Percentiles rank a stretch among this genome's conserved stretches.
phyloP scores from a whole-genome alignment of 2,888 invertebrate species.

The Drosophila meridiana region DNA sequence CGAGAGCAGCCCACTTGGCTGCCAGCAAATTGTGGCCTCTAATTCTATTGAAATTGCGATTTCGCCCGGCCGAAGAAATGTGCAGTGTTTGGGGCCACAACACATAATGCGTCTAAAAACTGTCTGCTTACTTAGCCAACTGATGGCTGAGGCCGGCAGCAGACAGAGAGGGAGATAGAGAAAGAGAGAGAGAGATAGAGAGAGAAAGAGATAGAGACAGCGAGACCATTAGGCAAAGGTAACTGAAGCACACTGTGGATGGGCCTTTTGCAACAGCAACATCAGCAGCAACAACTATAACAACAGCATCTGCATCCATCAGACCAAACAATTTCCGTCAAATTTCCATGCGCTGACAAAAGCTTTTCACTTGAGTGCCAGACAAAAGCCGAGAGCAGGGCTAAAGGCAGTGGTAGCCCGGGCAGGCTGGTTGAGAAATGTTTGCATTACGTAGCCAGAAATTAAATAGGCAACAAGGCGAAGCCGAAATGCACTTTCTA shows the following conservation, averaged over 20 bases:
- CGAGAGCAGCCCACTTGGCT: background rate
- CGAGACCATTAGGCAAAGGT: conserved; percentile 59
- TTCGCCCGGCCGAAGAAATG: conserved; percentile 51
- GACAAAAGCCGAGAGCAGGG: conserved; percentile 64
- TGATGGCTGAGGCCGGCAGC: conserved; percentile 18
- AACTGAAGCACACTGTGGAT: conserved; percentile 22
- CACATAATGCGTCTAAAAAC: conserved; percentile 57
- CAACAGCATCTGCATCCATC: conserved; percentile 72
- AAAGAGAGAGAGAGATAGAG: background rate
- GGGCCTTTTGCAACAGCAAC: conserved; percentile 6
- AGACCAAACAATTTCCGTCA: conserved; percentile 80
- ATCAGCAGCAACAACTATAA: conserved; percentile 11
- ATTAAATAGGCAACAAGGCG: conserved; percentile 3
- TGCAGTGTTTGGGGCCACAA: conserved; percentile 41
- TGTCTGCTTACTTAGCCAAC: conserved; percentile 70
- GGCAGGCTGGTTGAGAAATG: conserved; percentile 23
- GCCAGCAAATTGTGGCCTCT: conserved; percentile 56
- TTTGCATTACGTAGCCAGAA: conserved; percentile 21
- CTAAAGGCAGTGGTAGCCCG: conserved; percentile 37
- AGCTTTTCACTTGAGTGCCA: conserved; percentile 81
- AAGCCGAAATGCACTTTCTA: conserved; percentile 22
- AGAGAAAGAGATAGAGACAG: background rate
- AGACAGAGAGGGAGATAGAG: background rate
- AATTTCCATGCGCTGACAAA: conserved; percentile 80
- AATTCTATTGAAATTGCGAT: conserved; percentile 64